A percentile compares a stretch with the other conserved stretches of the same genome.
These are phyloP conservation scores for Cassiopea andromeda DNA, from an alignment of 30 jellyfish, hydroid and myxozoan genomes.

Conservation along the genomic window DNA sequence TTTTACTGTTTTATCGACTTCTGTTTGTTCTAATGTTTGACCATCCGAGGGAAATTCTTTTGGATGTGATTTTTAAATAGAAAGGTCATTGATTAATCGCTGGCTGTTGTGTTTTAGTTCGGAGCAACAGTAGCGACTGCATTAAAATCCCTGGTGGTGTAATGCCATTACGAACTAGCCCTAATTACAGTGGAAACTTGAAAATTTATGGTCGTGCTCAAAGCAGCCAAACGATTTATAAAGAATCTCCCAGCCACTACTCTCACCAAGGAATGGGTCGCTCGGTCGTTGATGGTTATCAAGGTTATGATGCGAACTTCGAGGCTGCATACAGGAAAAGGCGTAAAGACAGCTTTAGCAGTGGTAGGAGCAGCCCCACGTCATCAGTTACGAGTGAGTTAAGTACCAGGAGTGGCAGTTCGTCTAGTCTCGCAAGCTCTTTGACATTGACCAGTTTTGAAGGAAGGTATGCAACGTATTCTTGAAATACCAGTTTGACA, in stretches of 20 bases:
- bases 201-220: slow-evolving; percentile 63
- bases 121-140: slow-evolving; percentile 75
- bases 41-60: too few relatives aligned
- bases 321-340: slow-evolving; percentile 44
- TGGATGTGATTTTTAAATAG: too few relatives aligned
- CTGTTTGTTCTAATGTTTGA: too few relatives aligned
- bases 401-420: slow-evolving; percentile 93
- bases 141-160: slow-evolving; percentile 61
- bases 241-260: slow-evolving; percentile 45
- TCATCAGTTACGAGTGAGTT: slow-evolving; percentile 89
- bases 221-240: slow-evolving; percentile 51
- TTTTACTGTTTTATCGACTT: too few relatives aligned
- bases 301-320: slow-evolving; percentile 30
- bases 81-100: not conserved
- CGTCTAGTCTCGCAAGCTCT: slow-evolving; percentile 94
- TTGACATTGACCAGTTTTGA: slow-evolving; percentile 92
- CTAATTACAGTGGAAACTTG: slow-evolving; percentile 28
- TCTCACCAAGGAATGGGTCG: slow-evolving; percentile 40
- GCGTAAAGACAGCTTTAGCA: slow-evolving; percentile 77
- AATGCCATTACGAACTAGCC: slow-evolving; percentile 26
- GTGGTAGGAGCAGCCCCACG: slow-evolving; percentile 98
- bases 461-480: slow-evolving; percentile 75
- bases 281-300: slow-evolving; percentile 52
- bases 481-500: too few relatives aligned
- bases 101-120: not conserved